Base-by-base conservation (phyloP, 2,797 vertebrate species). In the Microtus obscurus region DNA sequence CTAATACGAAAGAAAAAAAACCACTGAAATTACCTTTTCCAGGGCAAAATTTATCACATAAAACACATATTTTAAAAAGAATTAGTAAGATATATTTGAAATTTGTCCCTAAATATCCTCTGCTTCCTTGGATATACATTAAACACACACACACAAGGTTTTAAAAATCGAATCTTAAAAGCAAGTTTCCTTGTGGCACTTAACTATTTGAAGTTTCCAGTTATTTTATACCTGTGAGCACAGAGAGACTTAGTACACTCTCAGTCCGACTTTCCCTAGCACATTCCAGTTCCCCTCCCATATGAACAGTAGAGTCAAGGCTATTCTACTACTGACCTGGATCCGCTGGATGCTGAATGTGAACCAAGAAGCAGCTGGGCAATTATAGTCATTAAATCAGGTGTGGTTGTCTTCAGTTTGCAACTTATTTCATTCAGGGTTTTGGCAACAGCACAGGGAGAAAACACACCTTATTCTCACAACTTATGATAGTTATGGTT, bases 81-180 rank as follows among this genome's bases (percentile, higher is more conserved):
- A 87, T 83, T 73, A 94, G 37, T 87, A 87, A 86, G 76, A 87
- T 77, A 65, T 77, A 34, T 90, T 89, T 93, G 48, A 88, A 97
- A 93, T n/a, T 63, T 86, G n/a, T 82, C 53, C 27, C 16, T 94
- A 69, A 81, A 31, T 94, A 76, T 78, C 31, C 43, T 69, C 63
- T 69, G 19, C 63, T 13, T n/a, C 63, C 34, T 48, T 67, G 31
- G 31, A 48, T 48, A 65, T 61, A 13, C 40, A 85, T 83, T 17
- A 67, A 13, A 48, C 27, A 61, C 45, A 85, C 29, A 67, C 12
- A 83, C 5, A 85, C 19, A 69, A 85, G 2, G 5, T 37, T 86
- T 71, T 40, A 37, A 87, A n/a, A 65, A 69, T 51, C 43, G 90
- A 51, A 10, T 79, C 71, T 89, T 94, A 85, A 94, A 93, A 93